Conservation (phyloP, 2,113 vertebrate species). For the Junco hyemalis region DNA sequence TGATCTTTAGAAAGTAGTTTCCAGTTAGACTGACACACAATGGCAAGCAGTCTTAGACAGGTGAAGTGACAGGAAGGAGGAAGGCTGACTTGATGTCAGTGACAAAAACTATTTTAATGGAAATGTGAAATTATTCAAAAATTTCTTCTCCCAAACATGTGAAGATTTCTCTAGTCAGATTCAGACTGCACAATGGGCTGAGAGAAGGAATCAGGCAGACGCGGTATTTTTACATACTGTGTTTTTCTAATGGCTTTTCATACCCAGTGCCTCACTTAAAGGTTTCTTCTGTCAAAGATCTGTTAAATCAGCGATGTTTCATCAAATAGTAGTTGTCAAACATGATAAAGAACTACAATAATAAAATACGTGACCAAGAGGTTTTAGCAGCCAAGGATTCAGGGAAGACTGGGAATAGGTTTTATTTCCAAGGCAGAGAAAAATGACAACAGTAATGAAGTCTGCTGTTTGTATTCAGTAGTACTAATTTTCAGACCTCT, state of each 20-base stretch:
- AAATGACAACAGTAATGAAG: neutral
- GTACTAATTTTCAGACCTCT: neutral
- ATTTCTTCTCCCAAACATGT: constrained; percentile 51
- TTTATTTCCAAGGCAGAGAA: neutral
- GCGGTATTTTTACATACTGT: neutral
- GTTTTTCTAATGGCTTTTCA: constrained; percentile 53
- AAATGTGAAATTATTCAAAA: constrained; percentile 71
- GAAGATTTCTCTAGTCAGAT: constrained; percentile 60
- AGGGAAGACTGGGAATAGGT: neutral
- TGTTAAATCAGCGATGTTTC: constrained; percentile 49
- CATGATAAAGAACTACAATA: constrained; percentile 44
- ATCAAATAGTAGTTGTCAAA: constrained; percentile 46
- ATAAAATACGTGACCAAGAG: constrained; percentile 43
- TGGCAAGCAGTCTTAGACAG: constrained; percentile 62
- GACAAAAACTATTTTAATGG: constrained; percentile 72
- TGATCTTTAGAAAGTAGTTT: constrained; percentile 55
- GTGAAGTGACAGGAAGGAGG: constrained; percentile 68
- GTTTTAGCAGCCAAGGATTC: neutral
- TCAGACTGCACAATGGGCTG: constrained; percentile 43
- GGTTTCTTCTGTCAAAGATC: constrained; percentile 42
- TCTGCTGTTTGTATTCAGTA: neutral
- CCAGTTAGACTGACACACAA: constrained; percentile 63
- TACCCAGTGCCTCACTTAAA: constrained; percentile 3
- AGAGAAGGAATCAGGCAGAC: constrained; percentile 42
- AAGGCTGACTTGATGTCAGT: constrained; percentile 65